Base-by-base conservation (phyloP, 2,113 vertebrate genomes). In the Mellivora capensis region DNA sequence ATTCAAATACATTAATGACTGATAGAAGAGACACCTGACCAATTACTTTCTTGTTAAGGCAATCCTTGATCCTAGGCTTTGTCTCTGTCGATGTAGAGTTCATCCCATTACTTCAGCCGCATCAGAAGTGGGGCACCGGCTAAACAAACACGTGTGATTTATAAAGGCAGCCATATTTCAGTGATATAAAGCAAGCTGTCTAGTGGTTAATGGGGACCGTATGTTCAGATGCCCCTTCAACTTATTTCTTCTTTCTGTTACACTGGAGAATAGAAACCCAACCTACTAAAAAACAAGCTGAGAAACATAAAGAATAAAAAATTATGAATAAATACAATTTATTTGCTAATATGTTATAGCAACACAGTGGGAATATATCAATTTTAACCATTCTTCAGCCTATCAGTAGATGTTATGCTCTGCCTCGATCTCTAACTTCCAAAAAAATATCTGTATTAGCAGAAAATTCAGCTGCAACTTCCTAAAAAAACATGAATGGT, bases 1-100 rank as follows among this genome's bases (percentile, higher is more conserved):
- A 90, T 76, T 93, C 95, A 94, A 94, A 95, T 87, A 95, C 52
- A 44, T 18, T 93, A 97, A 88, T 77, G 31, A 77, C 49, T 82
- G 15, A 29, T 29, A 76, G 84, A 93, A 86, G 39, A 89, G 93
- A 84, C 37, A 94, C 34, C 77, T 93, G 67, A 82, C 37, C 76
- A 81, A 90, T 95, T 96, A 81, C 57, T 77, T 96, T 89, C 64
- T 77, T 89, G 81, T 83, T 87, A 83, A 86, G 64, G 62, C 17
- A 57, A 13, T 47, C 37, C 37, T 93, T 91, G 67, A 77, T 76
- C 42, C 62, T 27, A 96, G 72, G 8, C 71, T 93, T 86, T 91
- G 74, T 96, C 80, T 76, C 71, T 67, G 9, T 74, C n/a, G 42
- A 88, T 10, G 15, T 15, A 47, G 62, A 69, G 61, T 69, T 76